A percentile compares a stretch with the other conserved stretches of the same genome.
These are phyloP conservation scores for Poecilus cupreus DNA, from an alignment of 2,888 invertebrate genomes.

Conservation along the genomic window DNA sequence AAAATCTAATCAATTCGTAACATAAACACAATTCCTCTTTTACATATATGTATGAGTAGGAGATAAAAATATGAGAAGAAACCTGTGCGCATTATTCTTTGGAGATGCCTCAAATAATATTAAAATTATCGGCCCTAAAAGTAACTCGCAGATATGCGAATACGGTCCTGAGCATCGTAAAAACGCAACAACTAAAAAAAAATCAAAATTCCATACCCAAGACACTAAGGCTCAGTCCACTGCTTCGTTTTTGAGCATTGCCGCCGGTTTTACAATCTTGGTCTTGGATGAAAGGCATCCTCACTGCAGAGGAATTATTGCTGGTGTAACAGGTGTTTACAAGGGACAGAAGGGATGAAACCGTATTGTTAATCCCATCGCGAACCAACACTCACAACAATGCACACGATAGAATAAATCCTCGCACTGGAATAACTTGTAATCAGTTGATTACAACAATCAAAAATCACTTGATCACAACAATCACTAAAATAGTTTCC, in stretches of 20 bases:
- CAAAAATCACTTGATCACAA: conserved; percentile 32
- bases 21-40: too few species aligned
- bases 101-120: too few species aligned
- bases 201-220: conserved; percentile 51
- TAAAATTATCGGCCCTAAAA: too few species aligned
- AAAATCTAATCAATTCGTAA: too few species aligned
- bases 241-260: conserved; percentile 46
- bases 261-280: conserved; percentile 25
- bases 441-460: not conserved
- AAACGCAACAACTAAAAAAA: conserved; percentile 14
- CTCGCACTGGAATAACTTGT: not conserved
- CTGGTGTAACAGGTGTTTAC: conserved; percentile 47
- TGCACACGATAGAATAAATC: too few species aligned
- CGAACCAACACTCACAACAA: conserved; percentile 21
- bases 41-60: too few species aligned
- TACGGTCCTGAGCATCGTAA: conserved; percentile 24
- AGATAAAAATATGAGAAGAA: too few species aligned
- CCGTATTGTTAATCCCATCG: not conserved
- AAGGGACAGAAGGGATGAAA: too few species aligned
- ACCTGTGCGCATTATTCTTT: too few species aligned
- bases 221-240: conserved; percentile 50
- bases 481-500: conserved; percentile 2
- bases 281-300: conserved; percentile 51
- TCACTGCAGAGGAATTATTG: not conserved
- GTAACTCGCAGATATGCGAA: too few species aligned